Conservation (phyloP, 2,113 vertebrate species). For the Nerophis lumbriciformis region DNA sequence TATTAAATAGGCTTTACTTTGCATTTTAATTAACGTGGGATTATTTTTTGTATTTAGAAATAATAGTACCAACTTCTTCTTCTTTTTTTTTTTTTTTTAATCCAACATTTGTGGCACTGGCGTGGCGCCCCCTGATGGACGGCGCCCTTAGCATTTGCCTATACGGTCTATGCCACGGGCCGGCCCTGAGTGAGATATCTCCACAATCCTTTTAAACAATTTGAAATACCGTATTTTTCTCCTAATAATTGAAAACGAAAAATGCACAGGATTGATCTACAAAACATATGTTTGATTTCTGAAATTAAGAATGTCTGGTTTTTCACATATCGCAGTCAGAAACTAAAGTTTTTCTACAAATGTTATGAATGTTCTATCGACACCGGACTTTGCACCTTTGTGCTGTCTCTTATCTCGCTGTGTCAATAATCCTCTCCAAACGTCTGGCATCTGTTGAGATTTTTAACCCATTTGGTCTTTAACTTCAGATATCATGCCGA, state of each 20-base stretch:
- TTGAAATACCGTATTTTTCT: not conserved
- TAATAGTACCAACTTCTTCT: too few relatives aligned
- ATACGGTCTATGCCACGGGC: too few relatives aligned
- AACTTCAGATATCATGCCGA: not conserved
- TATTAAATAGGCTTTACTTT: too few relatives aligned
- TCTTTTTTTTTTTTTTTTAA: too few relatives aligned
- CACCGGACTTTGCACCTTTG: constrained; percentile 68
- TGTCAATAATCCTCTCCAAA: constrained; percentile 61
- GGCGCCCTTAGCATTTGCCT: too few relatives aligned
- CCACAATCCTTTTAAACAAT: not conserved
- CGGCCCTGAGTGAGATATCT: constrained; percentile 25
- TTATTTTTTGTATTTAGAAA: too few relatives aligned
- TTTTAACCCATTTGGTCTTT: not conserved
- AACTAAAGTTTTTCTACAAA: constrained; percentile 33
- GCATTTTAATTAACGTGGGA: too few relatives aligned
- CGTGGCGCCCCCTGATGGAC: too few relatives aligned
- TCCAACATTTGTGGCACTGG: too few relatives aligned
- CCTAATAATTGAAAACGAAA: not conserved
- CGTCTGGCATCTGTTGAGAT: not conserved
- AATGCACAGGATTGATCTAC: not conserved
- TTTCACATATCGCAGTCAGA: constrained; percentile 8
- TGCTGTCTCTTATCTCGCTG: constrained; percentile 69
- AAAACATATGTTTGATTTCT: too few relatives aligned
- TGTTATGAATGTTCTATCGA: constrained; percentile 27
- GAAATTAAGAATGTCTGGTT: not conserved